Conservation (phyloP, 2,888 invertebrate genomes). For the Amblyjoppa fuscipennis region DNA sequence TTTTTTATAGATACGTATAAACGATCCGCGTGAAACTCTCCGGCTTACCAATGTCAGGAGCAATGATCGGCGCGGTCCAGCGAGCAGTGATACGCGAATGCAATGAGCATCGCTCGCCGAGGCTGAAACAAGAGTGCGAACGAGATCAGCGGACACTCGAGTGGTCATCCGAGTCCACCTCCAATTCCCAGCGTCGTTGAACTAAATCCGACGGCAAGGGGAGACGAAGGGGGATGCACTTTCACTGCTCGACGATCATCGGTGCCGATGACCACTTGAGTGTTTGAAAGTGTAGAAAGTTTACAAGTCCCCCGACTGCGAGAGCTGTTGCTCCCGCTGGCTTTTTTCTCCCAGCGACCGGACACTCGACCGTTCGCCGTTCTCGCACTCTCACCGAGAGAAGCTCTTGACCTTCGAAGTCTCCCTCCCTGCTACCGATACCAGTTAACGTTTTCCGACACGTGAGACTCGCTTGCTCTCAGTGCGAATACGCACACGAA, state of each 20-base stretch:
- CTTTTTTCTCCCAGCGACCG: not conserved
- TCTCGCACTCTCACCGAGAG: slow-evolving; percentile 3
- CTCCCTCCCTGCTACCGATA: not conserved
- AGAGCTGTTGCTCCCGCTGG: not conserved
- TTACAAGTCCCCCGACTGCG: slow-evolving; percentile 40
- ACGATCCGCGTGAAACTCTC: not conserved
- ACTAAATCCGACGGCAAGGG: slow-evolving; percentile 19
- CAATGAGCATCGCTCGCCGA: slow-evolving; percentile 44
- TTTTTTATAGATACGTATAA: not conserved
- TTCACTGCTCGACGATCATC: slow-evolving; percentile 74
- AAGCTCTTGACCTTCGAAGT: slow-evolving; percentile 14
- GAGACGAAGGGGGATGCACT: slow-evolving; percentile 74
- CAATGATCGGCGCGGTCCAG: slow-evolving; percentile 23
- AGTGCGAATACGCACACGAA: not conserved
- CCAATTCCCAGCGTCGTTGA: slow-evolving; percentile 39
- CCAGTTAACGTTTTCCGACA: not conserved
- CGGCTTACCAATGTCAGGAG: slow-evolving; percentile 17
- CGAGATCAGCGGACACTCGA: slow-evolving; percentile 60
- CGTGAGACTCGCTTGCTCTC: not conserved
- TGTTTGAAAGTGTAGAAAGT: slow-evolving; percentile 82
- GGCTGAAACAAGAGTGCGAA: slow-evolving; percentile 50
- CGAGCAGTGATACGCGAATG: slow-evolving; percentile 9
- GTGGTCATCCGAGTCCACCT: slow-evolving; percentile 72
- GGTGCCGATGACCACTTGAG: slow-evolving; percentile 78
- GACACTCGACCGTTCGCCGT: slow-evolving; percentile 3